These are phyloP conservation scores for Echeneis naucrates DNA, from an alignment of 2,797 vertebrate genomes.

Conservation along the genomic window DNA sequence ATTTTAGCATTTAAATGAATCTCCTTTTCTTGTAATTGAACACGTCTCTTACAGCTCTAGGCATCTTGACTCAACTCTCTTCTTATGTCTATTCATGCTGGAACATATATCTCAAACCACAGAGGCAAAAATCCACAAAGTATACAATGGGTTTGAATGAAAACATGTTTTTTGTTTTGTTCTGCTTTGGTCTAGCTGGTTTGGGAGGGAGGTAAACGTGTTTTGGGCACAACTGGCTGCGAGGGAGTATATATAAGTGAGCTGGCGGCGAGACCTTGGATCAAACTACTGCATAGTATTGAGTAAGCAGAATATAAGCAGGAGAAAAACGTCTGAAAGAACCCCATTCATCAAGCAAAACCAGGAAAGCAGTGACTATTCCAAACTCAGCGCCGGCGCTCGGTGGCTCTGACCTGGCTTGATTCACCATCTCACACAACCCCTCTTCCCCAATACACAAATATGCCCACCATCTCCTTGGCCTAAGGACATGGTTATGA, in stretches of 20 bases:
- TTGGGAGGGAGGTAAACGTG: conserved; percentile 28
- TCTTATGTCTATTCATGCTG: conserved; percentile 27
- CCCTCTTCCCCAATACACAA: background rate
- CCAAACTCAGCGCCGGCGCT: conserved; percentile 60
- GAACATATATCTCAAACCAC: conserved; percentile 34
- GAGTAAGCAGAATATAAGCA: conserved; percentile 65
- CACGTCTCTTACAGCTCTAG: background rate
- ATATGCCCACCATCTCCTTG: conserved; percentile 17
- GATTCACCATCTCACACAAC: conserved; percentile 45
- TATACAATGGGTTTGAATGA: too few species aligned
- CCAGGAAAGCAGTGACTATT: conserved; percentile 66
- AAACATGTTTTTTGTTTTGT: background rate
- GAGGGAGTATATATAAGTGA: conserved; percentile 43
- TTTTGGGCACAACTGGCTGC: conserved; percentile 24
- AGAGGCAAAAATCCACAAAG: conserved; percentile 27
- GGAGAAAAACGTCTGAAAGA: conserved; percentile 72
- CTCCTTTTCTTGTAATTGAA: background rate
- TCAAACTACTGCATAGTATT: conserved; percentile 61
- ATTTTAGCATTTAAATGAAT: conserved; percentile 36
- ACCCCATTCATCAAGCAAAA: conserved; percentile 77
- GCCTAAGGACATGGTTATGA: conserved; percentile 24
- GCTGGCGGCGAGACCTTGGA: conserved; percentile 53
- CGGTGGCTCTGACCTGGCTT: conserved; percentile 51
- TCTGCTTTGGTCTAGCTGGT: conserved; percentile 42
- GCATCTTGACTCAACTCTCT: conserved; percentile 40